These are phyloP conservation scores for Metalampra italica DNA, from an alignment of 2,888 invertebrate species.

Conservation along the genomic window DNA sequence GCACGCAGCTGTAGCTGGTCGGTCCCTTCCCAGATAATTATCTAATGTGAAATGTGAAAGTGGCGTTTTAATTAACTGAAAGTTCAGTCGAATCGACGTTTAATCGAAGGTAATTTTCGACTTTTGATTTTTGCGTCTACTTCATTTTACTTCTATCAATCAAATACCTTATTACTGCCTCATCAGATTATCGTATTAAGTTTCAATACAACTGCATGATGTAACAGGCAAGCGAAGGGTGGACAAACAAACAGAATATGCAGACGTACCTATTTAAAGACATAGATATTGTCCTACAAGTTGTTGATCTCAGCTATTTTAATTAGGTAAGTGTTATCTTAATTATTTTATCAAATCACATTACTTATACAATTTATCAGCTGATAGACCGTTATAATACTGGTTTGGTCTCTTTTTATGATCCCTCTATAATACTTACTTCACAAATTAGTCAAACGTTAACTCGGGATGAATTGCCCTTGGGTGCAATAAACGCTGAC, in stretches of 20 bases:
- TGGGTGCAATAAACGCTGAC: constrained; percentile 73
- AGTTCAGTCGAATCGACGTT: not conserved
- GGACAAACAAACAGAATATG: too few species aligned
- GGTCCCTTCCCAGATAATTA: constrained; percentile 6
- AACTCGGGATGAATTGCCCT: constrained; percentile 64
- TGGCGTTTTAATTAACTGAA: not conserved
- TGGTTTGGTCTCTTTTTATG: constrained; percentile 50
- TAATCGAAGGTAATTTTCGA: too few species aligned
- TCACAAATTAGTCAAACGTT: constrained; percentile 77
- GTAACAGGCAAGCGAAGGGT: too few species aligned
- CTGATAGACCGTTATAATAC: constrained; percentile 45
- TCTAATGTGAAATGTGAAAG: not conserved
- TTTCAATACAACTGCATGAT: too few species aligned
- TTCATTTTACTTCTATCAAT: too few species aligned
- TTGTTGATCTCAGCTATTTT: too few species aligned
- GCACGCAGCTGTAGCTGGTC: constrained; percentile 42
- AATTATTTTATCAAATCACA: constrained; percentile 7
- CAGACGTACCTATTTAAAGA: too few species aligned
- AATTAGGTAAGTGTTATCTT: not conserved
- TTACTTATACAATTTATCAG: constrained; percentile 35
- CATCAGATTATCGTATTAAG: too few species aligned
- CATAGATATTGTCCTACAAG: too few species aligned
- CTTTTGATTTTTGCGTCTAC: too few species aligned
- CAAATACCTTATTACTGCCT: too few species aligned
- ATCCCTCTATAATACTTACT: constrained; percentile 52